phyloP scores from a whole-genome alignment of 2,113 vertebrate genomes.

The Psophia crepitans region DNA sequence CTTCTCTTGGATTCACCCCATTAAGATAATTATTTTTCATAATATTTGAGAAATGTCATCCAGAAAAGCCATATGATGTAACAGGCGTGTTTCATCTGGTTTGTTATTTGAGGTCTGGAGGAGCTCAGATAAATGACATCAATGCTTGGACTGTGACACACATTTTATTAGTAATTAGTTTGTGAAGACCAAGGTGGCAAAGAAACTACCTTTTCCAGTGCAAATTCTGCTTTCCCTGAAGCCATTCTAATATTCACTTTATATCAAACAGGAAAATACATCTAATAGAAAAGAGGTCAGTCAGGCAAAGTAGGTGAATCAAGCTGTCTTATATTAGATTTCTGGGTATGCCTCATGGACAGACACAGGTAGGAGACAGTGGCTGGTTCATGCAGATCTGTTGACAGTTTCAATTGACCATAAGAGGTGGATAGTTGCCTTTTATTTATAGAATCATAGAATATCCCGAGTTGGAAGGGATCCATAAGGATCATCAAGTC shows the following conservation, averaged over 20 bases:
- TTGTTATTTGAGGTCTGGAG: neutral
- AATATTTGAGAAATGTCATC: neutral
- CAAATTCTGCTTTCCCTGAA: neutral
- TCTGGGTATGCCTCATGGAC: neutral
- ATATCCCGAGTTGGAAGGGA: too few species aligned
- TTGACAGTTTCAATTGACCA: neutral
- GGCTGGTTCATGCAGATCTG: neutral
- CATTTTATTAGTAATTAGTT: neutral
- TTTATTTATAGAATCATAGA: too few species aligned
- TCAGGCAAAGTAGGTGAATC: neutral
- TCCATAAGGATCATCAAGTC: too few species aligned
- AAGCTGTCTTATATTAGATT: neutral
- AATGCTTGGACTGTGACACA: neutral
- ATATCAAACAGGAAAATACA: neutral
- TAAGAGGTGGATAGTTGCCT: neutral
- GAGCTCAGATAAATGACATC: neutral
- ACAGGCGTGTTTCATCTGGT: neutral
- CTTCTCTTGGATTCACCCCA: neutral
- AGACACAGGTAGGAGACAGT: neutral
- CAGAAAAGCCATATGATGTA: fast-evolving
- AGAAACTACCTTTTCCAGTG: neutral
- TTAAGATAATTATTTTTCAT: neutral
- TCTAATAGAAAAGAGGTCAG: neutral
- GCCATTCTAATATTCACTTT: neutral
- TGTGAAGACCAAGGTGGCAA: neutral